Evolutionary conservation across 1,140 invertebrate genomes (phyloP).

Genomic region (Drosophila persimilis): DNA sequence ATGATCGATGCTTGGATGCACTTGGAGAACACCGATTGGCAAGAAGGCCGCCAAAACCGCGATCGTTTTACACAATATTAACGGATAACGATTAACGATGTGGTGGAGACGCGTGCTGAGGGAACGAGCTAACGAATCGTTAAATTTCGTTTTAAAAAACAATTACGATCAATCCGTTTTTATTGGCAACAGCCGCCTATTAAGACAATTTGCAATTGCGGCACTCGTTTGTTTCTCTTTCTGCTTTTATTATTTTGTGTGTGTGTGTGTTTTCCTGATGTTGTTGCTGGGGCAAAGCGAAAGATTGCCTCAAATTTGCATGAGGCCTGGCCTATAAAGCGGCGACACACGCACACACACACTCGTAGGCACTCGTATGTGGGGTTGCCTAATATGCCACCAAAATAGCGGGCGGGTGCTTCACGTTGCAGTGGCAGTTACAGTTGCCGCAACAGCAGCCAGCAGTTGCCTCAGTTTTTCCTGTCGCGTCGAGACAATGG

Average conservation of each 20-base stretch:
- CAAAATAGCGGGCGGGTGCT: slow-evolving; percentile 71
- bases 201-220: slow-evolving; percentile 12
- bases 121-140: slow-evolving; percentile 43
- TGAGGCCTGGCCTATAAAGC: slow-evolving; percentile 63
- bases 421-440: slow-evolving; percentile 37
- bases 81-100: too few relatives aligned
- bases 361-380: slow-evolving; percentile 8
- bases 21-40: too few relatives aligned
- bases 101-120: too few relatives aligned
- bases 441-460: slow-evolving; percentile 11
- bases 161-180: slow-evolving; percentile 55
- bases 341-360: slow-evolving; percentile 2
- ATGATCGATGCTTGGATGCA: too few relatives aligned
- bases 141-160: slow-evolving; percentile 46
- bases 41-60: too few relatives aligned
- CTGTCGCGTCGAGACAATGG: slow-evolving; percentile 51
- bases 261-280: slow-evolving; percentile 11
- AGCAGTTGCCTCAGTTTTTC: slow-evolving; percentile 17
- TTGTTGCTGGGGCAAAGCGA: slow-evolving; percentile 19
- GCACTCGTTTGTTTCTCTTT: slow-evolving; percentile 25
- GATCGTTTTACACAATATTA: too few relatives aligned
- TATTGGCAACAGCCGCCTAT: slow-evolving; percentile 30
- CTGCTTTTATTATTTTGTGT: slow-evolving; percentile 13
- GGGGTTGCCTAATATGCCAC: slow-evolving; percentile 64
- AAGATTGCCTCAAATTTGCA: slow-evolving; percentile 67